Base-by-base conservation (phyloP, 2,113 vertebrate genomes). In the Siphamia tubifer region DNA sequence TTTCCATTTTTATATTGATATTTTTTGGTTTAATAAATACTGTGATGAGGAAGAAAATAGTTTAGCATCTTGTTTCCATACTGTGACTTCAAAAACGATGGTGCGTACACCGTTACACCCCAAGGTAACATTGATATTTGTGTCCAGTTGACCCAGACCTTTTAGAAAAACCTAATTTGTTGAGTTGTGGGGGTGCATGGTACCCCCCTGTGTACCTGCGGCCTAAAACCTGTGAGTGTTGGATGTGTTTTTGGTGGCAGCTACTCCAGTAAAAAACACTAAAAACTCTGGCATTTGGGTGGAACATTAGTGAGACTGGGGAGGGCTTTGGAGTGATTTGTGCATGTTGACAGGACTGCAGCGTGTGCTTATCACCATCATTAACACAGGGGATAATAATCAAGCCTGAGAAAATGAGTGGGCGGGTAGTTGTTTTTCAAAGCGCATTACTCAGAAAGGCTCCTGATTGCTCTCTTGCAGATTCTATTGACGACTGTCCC, bases 401-500 rank as follows among this genome's bases (percentile, higher is more conserved):
- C 72, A 80, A 70, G 45, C 31, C 28, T 21, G 63, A 61, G 63
- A 81, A 67, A 86, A 74, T 52, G 57, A 77, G 86, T 81, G 77
- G 85, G 77, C 65, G 56, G 54, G 70, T 73, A 79, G 63, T 55
- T 66, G 45, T 68, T 70, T 61, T 66, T 68, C 56, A 48, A 55
- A 78, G 9, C 49, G 15, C 61, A 67, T 88, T 56, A 70, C 74
- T 84, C 57, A 89, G 68, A 73, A 71, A 79, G 40, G 32, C 57
- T 63, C 48, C 32, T 69, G 65, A 74, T 87, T 80, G 55, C 71
- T 85, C 38, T 87, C 57, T 91, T 82, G 19, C 86, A 99, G 98
- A 99, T 74, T 96, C 96, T 0, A 93, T 97, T 84, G 97, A 99
- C 39, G 96, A 98, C 87, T 99, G 97, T 77, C 98, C 98, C 83